Base-by-base conservation (phyloP, 1,140 invertebrate genomes). In the Portunus trituberculatus region DNA sequence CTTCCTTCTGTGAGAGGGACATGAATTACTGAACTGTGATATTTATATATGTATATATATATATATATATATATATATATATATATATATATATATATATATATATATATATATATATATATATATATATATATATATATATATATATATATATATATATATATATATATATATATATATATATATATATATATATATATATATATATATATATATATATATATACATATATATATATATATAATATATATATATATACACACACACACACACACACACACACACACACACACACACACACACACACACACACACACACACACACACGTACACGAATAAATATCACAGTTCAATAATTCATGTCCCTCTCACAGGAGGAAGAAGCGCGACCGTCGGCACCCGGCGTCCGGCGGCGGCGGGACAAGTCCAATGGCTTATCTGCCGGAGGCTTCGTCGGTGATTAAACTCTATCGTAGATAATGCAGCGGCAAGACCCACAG, bases 171-270 rank as follows among this genome's bases (percentile, higher is more conserved):
- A n/a, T n/a, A n/a, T n/a, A n/a, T n/a, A n/a, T n/a, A n/a, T n/a
- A n/a, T n/a, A n/a, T n/a, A n/a, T n/a, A n/a, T n/a, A n/a, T n/a
- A 88, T 39, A 88, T 88, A 88, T 88, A 39, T 88, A 88, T 88
- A 39, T 88, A 88, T 88, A 39, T 39, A 88, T 88, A 88, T 88
- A 39, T 88, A 39, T 88, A 88, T 88, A 39, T 88, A 88, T 88
- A 88, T 88, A 88, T 88, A 88, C 6, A 39, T 39, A 39, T 39
- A 39, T 39, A 39, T 39, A 39, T 39, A 39, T 39, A 39, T 39
- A 39, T 39, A 39, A 29, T 82, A 28, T 20, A 82, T 20, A 82
- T 25, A 84, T 84, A 20, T 29, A 84, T 28, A 84, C 28, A 0
- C 10, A 59, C 12, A 10, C 8, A 2, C 52, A 59, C 2, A 59